These are phyloP conservation scores for Protobothrops mucrosquamatus DNA, from an alignment of 2,113 vertebrate species.

Conservation along the genomic window DNA sequence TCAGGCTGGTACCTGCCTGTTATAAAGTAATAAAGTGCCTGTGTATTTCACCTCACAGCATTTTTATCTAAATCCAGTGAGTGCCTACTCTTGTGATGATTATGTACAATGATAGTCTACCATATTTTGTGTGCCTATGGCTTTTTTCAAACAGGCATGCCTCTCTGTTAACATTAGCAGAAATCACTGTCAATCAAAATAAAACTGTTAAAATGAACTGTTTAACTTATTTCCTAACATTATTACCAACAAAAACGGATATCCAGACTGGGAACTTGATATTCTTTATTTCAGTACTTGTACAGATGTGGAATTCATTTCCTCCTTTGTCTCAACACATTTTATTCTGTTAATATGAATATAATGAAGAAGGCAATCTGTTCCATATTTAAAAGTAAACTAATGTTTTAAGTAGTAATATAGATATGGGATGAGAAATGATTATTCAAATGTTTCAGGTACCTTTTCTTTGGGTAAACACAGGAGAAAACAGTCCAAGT, in stretches of 20 bases:
- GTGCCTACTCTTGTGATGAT: constrained; percentile 66
- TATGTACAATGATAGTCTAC: constrained; percentile 50
- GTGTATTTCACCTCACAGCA: constrained; percentile 60
- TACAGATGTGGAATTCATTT: constrained; percentile 55
- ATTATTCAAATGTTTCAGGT: constrained; percentile 38
- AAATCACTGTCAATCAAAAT: constrained; percentile 69
- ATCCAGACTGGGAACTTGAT: constrained; percentile 23
- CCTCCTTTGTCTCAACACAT: constrained; percentile 55
- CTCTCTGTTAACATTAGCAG: constrained; percentile 45
- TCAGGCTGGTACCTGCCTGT: constrained; percentile 58
- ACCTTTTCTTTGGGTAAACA: constrained; percentile 51
- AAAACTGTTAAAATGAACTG: constrained; percentile 68
- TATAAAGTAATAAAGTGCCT: constrained; percentile 67
- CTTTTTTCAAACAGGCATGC: constrained; percentile 53
- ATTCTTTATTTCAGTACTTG: constrained; percentile 44
- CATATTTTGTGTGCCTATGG: constrained; percentile 40
- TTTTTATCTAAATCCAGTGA: constrained; percentile 51
- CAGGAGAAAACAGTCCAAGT: constrained; percentile 34
- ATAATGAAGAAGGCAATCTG: constrained; percentile 14
- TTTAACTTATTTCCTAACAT: constrained; percentile 72
- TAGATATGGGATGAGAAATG: constrained; percentile 42
- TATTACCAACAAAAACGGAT: constrained; percentile 50
- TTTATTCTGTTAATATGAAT: constrained; percentile 41
- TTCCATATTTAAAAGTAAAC: constrained; percentile 31
- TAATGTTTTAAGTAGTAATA: constrained; percentile 26